phyloP scores from a whole-genome alignment of 2,797 vertebrate species.

The Spondyliosoma cantharus region DNA sequence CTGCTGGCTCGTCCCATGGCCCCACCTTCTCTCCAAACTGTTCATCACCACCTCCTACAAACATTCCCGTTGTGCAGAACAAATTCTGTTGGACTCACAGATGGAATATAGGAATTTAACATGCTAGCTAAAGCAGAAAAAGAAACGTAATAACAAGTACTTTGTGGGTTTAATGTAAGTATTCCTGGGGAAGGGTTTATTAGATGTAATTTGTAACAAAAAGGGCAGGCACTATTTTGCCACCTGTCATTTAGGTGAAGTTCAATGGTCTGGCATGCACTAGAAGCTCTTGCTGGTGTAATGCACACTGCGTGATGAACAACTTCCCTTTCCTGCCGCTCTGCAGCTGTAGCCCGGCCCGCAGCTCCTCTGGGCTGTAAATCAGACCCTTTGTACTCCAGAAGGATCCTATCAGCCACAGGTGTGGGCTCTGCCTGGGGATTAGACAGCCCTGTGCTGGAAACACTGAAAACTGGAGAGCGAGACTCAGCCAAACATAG shows the following conservation, averaged over 20 bases:
- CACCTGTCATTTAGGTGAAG: slow-evolving; percentile 88
- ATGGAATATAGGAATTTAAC: slow-evolving; percentile 7
- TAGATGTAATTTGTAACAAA: slow-evolving; percentile 30
- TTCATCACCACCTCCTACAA: slow-evolving; percentile 19
- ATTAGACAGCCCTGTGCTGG: slow-evolving; percentile 88
- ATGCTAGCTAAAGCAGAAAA: neutral
- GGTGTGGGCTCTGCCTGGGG: slow-evolving; percentile 90
- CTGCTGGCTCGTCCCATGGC: neutral
- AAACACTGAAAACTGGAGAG: slow-evolving; percentile 88
- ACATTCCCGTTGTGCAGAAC: slow-evolving; percentile 8
- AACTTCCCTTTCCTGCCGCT: slow-evolving; percentile 98
- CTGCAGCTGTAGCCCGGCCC: slow-evolving; percentile 90
- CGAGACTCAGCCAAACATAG: slow-evolving; percentile 52
- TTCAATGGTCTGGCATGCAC: slow-evolving; percentile 83
- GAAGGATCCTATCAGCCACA: slow-evolving; percentile 97
- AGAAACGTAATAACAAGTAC: neutral
- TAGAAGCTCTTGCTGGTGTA: slow-evolving; percentile 90
- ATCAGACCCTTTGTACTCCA: slow-evolving; percentile 96
- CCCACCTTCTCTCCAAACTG: slow-evolving; percentile 1
- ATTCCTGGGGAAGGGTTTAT: slow-evolving; percentile 11
- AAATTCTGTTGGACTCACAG: slow-evolving; percentile 1
- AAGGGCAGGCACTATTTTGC: slow-evolving; percentile 58
- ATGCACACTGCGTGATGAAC: slow-evolving; percentile 93
- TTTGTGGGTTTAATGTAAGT: neutral
- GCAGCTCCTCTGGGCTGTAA: slow-evolving; percentile 90